Base-by-base conservation (phyloP, 2,888 invertebrate species). In the Lochmaea capreae region DNA sequence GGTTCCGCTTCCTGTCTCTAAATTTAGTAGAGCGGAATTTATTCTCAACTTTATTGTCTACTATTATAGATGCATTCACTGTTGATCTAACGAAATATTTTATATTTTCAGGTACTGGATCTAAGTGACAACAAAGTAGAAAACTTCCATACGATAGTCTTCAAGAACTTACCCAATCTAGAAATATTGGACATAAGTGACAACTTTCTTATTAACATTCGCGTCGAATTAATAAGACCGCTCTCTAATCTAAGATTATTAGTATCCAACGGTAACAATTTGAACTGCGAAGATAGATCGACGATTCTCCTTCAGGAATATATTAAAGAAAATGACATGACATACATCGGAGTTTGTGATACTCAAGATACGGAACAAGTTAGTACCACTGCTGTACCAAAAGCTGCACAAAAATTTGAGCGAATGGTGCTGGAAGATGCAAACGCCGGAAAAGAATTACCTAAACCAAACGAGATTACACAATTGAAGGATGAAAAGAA, bases 71-170 rank as follows among this genome's bases (percentile, higher is more conserved):
- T 72, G 68, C 12, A 42, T 54, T 46, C 58, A 62, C 62, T 58
- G 5, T 16, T 67, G 2, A 11, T 52, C 11, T 49, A 39, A 42
- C 16, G 22, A 14, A 16, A n/a, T 58, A 22, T 65, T 67, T 65
- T 62, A 12, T 16, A 10, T 58, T 87, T 91, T 74, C 87, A 90
- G 88, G 86, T 89, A 18, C 85, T 93, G 1, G 90, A 90, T 81
- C 83, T 93, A 49, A 90, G 90, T 76, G 88, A 89, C 75, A 90
- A 92, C 58, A 89, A 90, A 73, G 89, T 93, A 65, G 89, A 89
- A 79, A 87, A 89, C 14, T 79, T 92, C 63, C 89, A 89, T 6
- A 85, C 87, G 0, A 85, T 89, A 62, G 80, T 90, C 10, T 91
- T 93, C 52, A 54, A 72, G 10, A 87, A 89, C 66, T 72, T 92